phyloP scores from a whole-genome alignment of 1,140 invertebrate genomes.

The Drosophila guanche region DNA sequence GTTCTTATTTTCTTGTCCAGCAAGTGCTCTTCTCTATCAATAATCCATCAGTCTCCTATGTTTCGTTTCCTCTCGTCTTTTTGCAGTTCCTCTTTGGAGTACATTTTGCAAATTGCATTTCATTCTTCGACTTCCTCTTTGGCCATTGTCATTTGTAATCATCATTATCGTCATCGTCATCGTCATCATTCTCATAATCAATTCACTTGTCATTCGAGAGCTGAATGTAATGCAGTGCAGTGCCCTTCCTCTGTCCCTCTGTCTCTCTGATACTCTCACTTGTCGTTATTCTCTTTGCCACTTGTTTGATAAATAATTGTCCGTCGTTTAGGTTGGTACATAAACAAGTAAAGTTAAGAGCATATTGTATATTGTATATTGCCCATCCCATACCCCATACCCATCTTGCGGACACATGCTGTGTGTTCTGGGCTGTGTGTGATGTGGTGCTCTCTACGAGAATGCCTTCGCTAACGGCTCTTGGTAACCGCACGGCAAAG shows the following conservation, averaged over 20 bases:
- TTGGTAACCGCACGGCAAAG: conserved; percentile 58
- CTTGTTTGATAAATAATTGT: conserved; percentile 74
- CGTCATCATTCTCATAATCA: conserved; percentile 14
- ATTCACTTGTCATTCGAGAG: conserved; percentile 11
- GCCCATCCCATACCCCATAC: background rate
- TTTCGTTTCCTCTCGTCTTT: conserved; percentile 12
- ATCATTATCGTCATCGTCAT: conserved; percentile 27
- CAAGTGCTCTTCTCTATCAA: conserved; percentile 1
- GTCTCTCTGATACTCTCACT: conserved; percentile 7
- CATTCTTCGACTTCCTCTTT: conserved; percentile 18
- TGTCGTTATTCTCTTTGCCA: conserved; percentile 42
- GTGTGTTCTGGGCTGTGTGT: conserved; percentile 6
- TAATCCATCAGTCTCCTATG: conserved; percentile 7
- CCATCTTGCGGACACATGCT: conserved; percentile 56
- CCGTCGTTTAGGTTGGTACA: conserved; percentile 60
- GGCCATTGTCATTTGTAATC: conserved; percentile 30
- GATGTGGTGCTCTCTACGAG: conserved; percentile 1
- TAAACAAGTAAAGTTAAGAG: conserved; percentile 61
- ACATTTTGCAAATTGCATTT: conserved; percentile 38
- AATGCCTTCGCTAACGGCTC: conserved; percentile 50
- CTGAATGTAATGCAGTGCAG: conserved; percentile 11
- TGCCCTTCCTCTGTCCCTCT: background rate
- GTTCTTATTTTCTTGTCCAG: background rate
- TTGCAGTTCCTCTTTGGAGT: conserved; percentile 18
- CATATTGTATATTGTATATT: conserved; percentile 41